A percentile compares a stretch with the other conserved stretches of the same genome.
These are phyloP conservation scores for Acanthopleura granulata DNA, from an alignment of 2,888 invertebrate genomes.

Conservation along the genomic window DNA sequence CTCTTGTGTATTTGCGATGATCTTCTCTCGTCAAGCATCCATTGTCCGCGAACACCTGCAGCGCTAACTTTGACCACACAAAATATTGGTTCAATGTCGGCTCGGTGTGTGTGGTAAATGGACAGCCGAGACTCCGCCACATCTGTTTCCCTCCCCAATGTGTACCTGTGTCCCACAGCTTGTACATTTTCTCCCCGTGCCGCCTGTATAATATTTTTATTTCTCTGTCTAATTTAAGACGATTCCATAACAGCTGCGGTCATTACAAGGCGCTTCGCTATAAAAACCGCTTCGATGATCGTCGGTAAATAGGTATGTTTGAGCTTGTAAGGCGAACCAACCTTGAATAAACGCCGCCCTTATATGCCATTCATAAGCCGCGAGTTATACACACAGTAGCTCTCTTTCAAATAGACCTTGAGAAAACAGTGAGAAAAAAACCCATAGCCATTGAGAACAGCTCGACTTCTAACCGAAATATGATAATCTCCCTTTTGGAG, in stretches of 20 bases:
- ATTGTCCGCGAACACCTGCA: constrained; percentile 13
- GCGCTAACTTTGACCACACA: constrained; percentile 8
- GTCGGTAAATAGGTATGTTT: neutral
- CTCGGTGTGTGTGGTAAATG: constrained; percentile 1
- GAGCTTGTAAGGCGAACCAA: neutral
- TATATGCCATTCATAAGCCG: too few relatives aligned
- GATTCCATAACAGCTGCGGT: constrained; percentile 11
- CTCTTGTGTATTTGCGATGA: neutral
- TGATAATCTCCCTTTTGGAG: neutral
- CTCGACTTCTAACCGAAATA: neutral
- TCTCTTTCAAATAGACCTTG: neutral
- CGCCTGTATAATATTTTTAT: neutral
- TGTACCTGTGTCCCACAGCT: constrained; percentile 12
- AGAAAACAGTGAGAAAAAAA: constrained; percentile 1
- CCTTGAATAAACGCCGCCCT: neutral
- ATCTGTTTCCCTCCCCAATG: neutral
- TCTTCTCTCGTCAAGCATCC: constrained; percentile 1
- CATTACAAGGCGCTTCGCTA: neutral
- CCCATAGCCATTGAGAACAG: neutral
- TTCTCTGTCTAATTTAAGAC: constrained; percentile 13
- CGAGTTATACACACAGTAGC: neutral
- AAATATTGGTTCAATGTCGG: constrained; percentile 1
- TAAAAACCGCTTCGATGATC: neutral
- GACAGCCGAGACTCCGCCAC: neutral
- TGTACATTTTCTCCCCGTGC: neutral